Conservation (phyloP, 2,797 vertebrate genomes). For the Margarornis squamiger region DNA sequence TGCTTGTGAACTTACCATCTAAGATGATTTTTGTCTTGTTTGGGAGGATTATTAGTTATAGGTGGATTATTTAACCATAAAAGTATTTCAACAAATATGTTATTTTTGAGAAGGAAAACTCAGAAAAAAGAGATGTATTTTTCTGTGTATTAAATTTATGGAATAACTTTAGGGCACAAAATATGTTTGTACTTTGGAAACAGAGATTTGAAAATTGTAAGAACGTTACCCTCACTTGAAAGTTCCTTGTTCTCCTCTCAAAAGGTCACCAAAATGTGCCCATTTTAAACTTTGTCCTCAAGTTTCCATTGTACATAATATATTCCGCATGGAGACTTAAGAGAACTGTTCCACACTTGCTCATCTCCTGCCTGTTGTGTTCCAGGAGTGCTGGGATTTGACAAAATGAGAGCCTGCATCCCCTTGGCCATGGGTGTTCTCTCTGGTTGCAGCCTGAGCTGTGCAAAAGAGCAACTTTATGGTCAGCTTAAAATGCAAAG, state of each 20-base stretch:
- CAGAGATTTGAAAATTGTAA: background rate
- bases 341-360: background rate
- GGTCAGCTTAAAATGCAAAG: background rate
- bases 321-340: background rate
- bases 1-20: background rate
- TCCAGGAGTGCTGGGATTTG: background rate
- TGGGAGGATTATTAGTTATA: background rate
- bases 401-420: background rate
- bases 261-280: background rate
- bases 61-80: background rate
- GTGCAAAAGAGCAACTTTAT: background rate
- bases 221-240: accelerated
- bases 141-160: background rate
- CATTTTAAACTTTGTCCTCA: background rate
- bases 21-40: background rate
- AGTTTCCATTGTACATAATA: background rate
- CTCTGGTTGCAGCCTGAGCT: background rate
- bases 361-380: background rate
- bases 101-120: background rate
- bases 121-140: background rate
- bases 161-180: background rate
- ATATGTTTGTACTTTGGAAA: background rate
- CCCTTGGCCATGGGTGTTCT: background rate
- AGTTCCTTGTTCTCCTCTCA: background rate
- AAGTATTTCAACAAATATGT: background rate